Evolutionary conservation across 2,113 vertebrate genomes (phyloP), one percentile per base, ranked within the genome.

Genomic region (Alexandromys fortis): DNA sequence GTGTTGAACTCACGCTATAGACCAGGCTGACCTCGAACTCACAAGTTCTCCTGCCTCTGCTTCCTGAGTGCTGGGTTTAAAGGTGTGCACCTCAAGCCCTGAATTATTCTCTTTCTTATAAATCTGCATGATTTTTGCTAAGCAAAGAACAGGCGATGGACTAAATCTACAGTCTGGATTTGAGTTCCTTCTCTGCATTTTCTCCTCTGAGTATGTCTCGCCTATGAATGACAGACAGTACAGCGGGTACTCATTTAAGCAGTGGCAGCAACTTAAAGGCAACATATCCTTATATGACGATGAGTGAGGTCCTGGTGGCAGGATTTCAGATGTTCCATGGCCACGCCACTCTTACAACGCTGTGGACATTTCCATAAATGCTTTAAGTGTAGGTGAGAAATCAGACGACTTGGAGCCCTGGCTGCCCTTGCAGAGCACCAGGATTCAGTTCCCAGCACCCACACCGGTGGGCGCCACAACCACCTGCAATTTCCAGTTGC

Each of bases 341-440:
- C 76, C 42, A 79, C 45, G 67, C 26, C 92, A 28, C n/a, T 83
- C 67, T 92, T 70, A 61, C 13, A 93, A 77, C 17, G 24, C 42
- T 85, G 45, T 6, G n/a, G 73, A 78, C 42, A 70, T 52, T 61
- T 70, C 89, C 83, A 4, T 45, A 72, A 76, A 61, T 58, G 49
- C 35, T 81, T 86, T 4, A 68, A 21, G 35, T 14, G 0, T 22
- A 35, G 33, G 42, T 89, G 88, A 94, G n/a, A 96, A 67, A 91
- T 86, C 22, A 81, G 35, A n/a, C 63, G 78, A 98, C 99, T 99
- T 97, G 82, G 26, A 42, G 58, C 22, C 17, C 58, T 63, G 2
- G 81, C 24, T 85, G 38, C 8, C 42, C 58, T 65, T 85, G n/a
- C 35, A 65, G 26, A 42, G 58, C 8, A 10, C 58, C 28, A 17